Percentiles rank a stretch among this genome's conserved stretches.
Conservation (phyloP, 2,888 invertebrate species). For the Dendrolimus pini region DNA sequence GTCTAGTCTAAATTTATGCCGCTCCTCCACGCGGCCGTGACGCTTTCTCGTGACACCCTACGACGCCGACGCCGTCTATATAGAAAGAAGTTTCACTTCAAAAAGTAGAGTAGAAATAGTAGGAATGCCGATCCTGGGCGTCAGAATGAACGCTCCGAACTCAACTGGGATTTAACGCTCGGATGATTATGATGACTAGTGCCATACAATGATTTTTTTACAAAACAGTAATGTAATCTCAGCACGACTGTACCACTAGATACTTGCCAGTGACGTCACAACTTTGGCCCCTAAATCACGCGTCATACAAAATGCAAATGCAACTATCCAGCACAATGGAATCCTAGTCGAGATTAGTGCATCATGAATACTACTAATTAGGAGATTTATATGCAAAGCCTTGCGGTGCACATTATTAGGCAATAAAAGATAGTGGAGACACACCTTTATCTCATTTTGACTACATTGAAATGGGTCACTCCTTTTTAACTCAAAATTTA, state of each 20-base stretch:
- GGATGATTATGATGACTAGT: no score
- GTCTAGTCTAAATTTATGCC: no score
- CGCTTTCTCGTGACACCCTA: no score
- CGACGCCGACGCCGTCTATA: no score
- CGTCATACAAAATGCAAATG: not conserved
- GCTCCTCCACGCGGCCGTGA: no score
- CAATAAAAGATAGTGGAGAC: conserved; percentile 54
- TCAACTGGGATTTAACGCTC: no score
- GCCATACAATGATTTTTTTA: no score
- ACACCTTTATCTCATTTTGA: conserved; percentile 58
- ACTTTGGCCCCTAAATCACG: conserved; percentile 63
- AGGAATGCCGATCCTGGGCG: no score
- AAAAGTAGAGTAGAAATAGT: no score
- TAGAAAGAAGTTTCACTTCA: no score
- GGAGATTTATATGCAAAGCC: conserved; percentile 75
- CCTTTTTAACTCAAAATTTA: conserved; percentile 63
- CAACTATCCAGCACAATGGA: conserved; percentile 20
- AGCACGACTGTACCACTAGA: conserved; percentile 11
- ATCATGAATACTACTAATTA: conserved; percentile 65
- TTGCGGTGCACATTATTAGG: conserved; percentile 69
- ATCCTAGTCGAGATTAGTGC: conserved; percentile 60
- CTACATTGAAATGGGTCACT: conserved; percentile 53
- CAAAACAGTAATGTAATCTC: no score
- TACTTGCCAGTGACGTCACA: conserved; percentile 8
- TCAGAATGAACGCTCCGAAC: no score